These are phyloP conservation scores for Neopipo cinnamomea DNA, from an alignment of 2,113 vertebrate genomes.

Conservation along the genomic window DNA sequence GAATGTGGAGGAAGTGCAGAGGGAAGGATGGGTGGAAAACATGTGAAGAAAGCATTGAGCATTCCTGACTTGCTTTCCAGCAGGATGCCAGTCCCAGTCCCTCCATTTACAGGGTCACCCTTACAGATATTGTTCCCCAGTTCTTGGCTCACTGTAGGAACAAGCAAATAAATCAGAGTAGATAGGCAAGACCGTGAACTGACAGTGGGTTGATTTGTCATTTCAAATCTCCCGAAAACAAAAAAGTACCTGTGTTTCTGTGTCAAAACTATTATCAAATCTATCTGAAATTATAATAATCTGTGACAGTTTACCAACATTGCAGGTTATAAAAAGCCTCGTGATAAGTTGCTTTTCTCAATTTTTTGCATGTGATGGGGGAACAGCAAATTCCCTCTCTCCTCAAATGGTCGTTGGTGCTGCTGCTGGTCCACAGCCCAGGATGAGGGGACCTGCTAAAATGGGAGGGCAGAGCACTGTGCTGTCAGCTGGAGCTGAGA, in stretches of 20 bases:
- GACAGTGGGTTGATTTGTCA: conserved; percentile 33
- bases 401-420: not conserved
- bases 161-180: conserved; percentile 4
- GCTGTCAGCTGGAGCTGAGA: not conserved
- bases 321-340: not conserved
- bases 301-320: conserved; percentile 21
- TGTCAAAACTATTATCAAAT: conserved; percentile 46
- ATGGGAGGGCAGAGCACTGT: not conserved
- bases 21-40: not conserved
- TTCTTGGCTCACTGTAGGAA: not conserved
- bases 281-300: conserved; percentile 19
- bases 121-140: not conserved
- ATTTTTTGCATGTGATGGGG: not conserved
- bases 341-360: not conserved
- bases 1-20: not conserved
- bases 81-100: not conserved
- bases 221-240: not conserved
- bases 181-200: not conserved
- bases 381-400: not conserved
- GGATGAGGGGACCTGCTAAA: not conserved
- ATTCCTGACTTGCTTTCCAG: not conserved
- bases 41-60: not conserved
- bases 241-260: conserved; percentile 18
- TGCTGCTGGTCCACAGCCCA: not conserved
- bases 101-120: not conserved